Conservation (phyloP, 2,113 vertebrate species). For the Thalassarche chlororhynchos region DNA sequence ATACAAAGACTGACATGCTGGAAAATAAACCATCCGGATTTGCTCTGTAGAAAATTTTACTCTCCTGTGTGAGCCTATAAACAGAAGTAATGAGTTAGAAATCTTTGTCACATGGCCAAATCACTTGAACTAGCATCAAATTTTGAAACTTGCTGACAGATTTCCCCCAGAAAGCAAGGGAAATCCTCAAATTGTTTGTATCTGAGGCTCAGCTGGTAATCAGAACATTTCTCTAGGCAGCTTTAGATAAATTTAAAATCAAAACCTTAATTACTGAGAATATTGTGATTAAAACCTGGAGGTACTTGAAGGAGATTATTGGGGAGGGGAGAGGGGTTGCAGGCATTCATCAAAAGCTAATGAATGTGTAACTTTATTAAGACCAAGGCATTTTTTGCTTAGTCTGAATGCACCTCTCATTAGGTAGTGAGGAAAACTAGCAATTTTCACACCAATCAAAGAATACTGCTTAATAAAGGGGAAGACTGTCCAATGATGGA, state of each 20-base stretch:
- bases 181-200: neutral
- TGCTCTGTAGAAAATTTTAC: neutral
- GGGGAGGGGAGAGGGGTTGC: neutral
- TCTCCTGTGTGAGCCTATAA: neutral
- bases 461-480: neutral
- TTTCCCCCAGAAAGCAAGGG: neutral
- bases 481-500: neutral
- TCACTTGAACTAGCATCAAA: neutral
- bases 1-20: neutral
- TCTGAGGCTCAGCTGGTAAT: neutral
- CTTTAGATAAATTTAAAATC: constrained; percentile 29
- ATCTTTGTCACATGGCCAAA: neutral
- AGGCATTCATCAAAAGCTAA: neutral
- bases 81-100: neutral
- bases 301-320: neutral
- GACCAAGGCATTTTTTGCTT: neutral
- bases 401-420: neutral
- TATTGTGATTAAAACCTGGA: constrained; percentile 1
- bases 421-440: neutral
- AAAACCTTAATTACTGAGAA: constrained; percentile 28
- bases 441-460: neutral
- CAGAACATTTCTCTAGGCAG: constrained; percentile 1
- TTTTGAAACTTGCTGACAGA: neutral
- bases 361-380: neutral
- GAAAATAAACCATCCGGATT: neutral